Conservation (phyloP, 2,888 invertebrate species). For the Euplagia quadripunctaria region DNA sequence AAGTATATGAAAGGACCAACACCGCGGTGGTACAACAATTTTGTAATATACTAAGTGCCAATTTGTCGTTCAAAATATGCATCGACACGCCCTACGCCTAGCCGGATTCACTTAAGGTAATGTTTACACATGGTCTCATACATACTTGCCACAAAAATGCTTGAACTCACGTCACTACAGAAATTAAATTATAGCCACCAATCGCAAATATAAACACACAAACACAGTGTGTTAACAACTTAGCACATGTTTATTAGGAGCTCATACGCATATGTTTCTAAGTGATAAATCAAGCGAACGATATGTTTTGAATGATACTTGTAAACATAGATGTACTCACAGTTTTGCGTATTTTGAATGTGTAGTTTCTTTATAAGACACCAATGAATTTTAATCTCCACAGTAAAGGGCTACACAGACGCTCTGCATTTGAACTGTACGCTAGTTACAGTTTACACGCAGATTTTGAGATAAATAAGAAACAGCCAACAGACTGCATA, state of each 20-base stretch:
- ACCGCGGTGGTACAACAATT: constrained; percentile 13
- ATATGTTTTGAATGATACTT: not conserved
- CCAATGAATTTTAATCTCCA: not conserved
- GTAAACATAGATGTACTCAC: not conserved
- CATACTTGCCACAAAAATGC: not conserved
- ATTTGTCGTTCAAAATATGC: not conserved
- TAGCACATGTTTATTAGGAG: not conserved
- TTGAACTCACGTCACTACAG: not conserved
- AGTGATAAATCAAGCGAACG: not conserved
- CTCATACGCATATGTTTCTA: not conserved
- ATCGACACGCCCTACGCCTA: not conserved
- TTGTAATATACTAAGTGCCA: constrained; percentile 8
- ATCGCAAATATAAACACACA: not conserved
- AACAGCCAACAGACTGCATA: too few species aligned
- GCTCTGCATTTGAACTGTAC: not conserved
- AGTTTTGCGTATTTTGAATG: not conserved
- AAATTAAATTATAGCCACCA: not conserved
- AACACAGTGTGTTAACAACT: not conserved
- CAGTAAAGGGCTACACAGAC: not conserved
- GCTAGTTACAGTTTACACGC: not conserved
- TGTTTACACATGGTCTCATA: not conserved
- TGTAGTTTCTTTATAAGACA: too few species aligned
- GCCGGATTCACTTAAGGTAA: not conserved
- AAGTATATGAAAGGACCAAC: constrained; percentile 12
- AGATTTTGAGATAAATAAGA: not conserved